Base-by-base conservation (phyloP, 2,888 invertebrate species). In the Serripes groenlandicus region DNA sequence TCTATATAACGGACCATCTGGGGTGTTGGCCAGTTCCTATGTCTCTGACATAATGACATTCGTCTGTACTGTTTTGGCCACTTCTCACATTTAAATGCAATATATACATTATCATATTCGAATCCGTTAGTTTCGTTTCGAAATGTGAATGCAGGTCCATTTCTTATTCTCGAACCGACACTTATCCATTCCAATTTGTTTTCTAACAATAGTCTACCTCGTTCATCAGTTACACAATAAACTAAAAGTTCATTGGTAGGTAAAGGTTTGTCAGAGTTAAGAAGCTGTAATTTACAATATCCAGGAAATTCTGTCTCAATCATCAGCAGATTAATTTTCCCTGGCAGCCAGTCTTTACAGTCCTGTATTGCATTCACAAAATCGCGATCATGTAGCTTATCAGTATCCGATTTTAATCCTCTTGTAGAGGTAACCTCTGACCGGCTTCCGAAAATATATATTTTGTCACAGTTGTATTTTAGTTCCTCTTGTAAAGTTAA, bases 371-470 rank as follows among this genome's bases (percentile, higher is more conserved):
- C 69, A 30, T 58, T 69, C 28, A 15, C 15, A 1, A 26, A 28
- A 30, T 75, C 15, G 11, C 18, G 1, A 52, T 42, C 54, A 3
- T 21, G 2, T 3, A 75, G 60, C 2, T 3, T 42, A 60, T 75
- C 75, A 26, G 37, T n/a, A 58, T 75, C 75, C 21, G 75, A 75
- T 4, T 69, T 9, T 5, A 75, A n/a, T 5, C 75, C 54, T 1
- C 18, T 5, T 7, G 68, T 75, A 23, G 75, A 72, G 26, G 71
- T 71, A 18, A 71, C 78, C 30, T 78, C 78, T 9, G 71, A 34
- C 28, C 54, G 66, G 56, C 78, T 78, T 1, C 78, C 78, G 64
- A 78, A 77, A 1, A 21, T 28, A 60, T 70, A 71, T 1, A 23
- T 21, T 23, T 5, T n/a, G 21, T 21, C 35, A 3, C 11, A 1